phyloP scores from a whole-genome alignment of 2,797 vertebrate species.

The Meriones psammophilus region DNA sequence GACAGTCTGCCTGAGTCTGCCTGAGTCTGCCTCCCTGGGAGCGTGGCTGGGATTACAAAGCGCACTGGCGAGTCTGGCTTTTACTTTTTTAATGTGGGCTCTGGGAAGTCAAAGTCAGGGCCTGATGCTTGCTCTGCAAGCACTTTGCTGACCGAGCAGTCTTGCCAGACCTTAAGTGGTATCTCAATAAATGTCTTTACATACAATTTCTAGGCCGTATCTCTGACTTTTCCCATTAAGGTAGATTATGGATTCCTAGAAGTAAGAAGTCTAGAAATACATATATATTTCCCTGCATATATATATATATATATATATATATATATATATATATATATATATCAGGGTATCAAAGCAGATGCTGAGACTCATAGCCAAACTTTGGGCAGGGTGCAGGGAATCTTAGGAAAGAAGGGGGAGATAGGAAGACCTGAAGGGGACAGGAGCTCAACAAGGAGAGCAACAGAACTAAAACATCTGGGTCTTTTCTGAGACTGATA shows the following conservation, averaged over 20 bases:
- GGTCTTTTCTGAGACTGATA: too few species aligned
- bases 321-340: too few species aligned
- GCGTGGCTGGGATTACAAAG: not conserved
- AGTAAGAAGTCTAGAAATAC: slow-evolving; percentile 39
- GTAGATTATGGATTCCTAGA: slow-evolving; percentile 13
- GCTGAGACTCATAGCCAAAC: too few species aligned
- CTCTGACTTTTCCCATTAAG: slow-evolving; percentile 27
- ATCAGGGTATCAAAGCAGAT: too few species aligned
- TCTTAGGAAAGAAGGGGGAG: too few species aligned
- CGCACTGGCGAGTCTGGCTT: not conserved
- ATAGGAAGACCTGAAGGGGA: too few species aligned
- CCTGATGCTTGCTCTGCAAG: not conserved
- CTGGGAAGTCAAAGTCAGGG: not conserved
- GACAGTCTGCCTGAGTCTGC: not conserved
- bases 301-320: too few species aligned
- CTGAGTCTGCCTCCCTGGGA: not conserved
- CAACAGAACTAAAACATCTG: too few species aligned
- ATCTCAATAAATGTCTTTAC: not conserved
- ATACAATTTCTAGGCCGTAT: not conserved
- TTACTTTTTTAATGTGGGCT: not conserved
- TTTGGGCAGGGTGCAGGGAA: too few species aligned
- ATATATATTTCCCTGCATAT: too few species aligned
- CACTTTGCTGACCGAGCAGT: not conserved
- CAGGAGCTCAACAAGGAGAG: too few species aligned
- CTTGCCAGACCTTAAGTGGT: not conserved